Evolutionary conservation across 2,113 vertebrate species (phyloP).

Genomic region (Uropsilus gracilis): DNA sequence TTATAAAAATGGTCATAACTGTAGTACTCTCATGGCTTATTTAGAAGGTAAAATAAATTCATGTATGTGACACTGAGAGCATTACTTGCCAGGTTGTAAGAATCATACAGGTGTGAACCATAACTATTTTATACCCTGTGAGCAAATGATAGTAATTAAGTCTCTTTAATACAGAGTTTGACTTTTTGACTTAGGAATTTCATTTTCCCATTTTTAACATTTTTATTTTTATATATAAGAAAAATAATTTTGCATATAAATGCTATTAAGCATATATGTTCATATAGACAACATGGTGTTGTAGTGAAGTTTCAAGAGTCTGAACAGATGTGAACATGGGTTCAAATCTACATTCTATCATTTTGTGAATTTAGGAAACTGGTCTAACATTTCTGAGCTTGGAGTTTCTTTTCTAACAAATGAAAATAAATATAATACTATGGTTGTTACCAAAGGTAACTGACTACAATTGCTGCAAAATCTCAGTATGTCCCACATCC

Average conservation of each 20-base stretch:
- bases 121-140: background rate
- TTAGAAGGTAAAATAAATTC: background rate
- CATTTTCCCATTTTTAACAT: background rate
- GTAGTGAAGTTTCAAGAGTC: background rate
- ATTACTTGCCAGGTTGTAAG: background rate
- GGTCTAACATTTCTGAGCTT: background rate
- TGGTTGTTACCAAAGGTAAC: background rate
- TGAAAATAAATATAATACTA: background rate
- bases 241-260: background rate
- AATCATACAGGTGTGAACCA: background rate
- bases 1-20: background rate
- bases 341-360: background rate
- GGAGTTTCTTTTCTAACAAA: constrained; percentile 27
- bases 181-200: background rate
- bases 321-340: background rate
- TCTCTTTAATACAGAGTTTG: background rate
- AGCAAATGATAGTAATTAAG: background rate
- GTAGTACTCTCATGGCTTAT: background rate
- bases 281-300: background rate
- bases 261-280: background rate
- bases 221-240: background rate
- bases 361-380: background rate
- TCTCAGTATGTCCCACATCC: background rate
- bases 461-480: background rate
- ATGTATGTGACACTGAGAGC: background rate